Percentiles rank a stretch among this genome's conserved stretches.
phyloP scores from a whole-genome alignment of 2,113 vertebrate genomes.

The Lanius ludovicianus region DNA sequence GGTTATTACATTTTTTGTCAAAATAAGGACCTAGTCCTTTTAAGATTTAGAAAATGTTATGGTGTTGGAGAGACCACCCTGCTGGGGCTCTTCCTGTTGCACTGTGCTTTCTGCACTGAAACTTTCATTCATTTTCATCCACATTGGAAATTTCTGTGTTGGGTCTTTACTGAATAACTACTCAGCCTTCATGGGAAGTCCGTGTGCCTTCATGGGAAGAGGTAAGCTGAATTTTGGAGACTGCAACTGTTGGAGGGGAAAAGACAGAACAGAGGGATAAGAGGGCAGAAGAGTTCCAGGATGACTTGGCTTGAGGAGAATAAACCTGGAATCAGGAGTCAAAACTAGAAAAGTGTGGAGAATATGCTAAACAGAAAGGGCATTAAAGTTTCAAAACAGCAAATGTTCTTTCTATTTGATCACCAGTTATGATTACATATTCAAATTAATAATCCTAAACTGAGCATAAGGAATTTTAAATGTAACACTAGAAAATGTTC shows the following conservation, averaged over 20 bases:
- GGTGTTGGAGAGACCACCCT: background rate
- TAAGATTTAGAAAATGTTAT: background rate
- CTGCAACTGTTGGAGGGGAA: background rate
- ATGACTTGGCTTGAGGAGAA: background rate
- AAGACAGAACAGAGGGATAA: background rate
- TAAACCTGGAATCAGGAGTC: background rate
- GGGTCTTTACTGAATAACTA: background rate
- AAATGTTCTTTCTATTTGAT: background rate
- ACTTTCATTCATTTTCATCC: background rate
- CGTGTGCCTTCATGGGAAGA: accelerated
- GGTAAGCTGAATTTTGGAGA: background rate
- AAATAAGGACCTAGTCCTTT: background rate
- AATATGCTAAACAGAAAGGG: background rate
- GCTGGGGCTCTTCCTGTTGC: background rate
- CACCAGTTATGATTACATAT: background rate
- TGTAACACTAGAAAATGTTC: background rate
- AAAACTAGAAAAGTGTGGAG: background rate
- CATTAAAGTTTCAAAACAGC: background rate
- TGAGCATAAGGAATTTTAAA: background rate
- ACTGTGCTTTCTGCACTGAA: background rate
- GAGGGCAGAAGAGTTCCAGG: background rate
- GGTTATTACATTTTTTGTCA: background rate
- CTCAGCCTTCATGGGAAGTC: background rate
- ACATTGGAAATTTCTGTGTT: background rate
- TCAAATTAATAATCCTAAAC: background rate